Evolutionary conservation across 2,888 invertebrate genomes (phyloP).

Genomic region (Tenthredo notha): DNA sequence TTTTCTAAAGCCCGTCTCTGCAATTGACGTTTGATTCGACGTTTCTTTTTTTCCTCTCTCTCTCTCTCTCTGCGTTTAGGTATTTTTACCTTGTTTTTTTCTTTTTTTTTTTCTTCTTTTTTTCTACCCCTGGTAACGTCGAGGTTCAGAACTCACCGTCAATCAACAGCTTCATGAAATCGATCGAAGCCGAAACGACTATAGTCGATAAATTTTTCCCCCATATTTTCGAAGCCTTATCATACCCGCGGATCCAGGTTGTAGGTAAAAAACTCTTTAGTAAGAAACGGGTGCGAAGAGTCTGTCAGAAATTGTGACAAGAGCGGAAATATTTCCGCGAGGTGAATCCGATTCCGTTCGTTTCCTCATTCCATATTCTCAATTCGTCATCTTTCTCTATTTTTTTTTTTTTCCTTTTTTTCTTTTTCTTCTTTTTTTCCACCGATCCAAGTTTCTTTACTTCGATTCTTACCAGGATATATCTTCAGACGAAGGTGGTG

Average conservation of each 20-base stretch:
- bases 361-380: not conserved
- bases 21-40: slow-evolving; percentile 17
- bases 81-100: not conserved
- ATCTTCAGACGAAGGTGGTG: slow-evolving; percentile 30
- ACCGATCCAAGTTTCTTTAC: not conserved
- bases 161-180: slow-evolving; percentile 24
- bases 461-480: not conserved
- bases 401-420: not conserved
- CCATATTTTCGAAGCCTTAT: not conserved
- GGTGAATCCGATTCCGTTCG: slow-evolving; percentile 15
- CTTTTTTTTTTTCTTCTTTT: not conserved
- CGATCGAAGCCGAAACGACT: slow-evolving; percentile 22
- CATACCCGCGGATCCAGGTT: not conserved
- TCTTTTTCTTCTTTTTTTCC: not conserved
- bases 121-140: not conserved
- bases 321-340: slow-evolving; percentile 26
- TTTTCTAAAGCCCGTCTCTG: not conserved
- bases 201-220: not conserved
- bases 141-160: not conserved
- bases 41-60: not conserved
- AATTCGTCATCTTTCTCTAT: not conserved
- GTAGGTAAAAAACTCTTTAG: not conserved
- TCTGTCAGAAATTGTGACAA: slow-evolving; percentile 25
- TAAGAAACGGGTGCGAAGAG: not conserved
- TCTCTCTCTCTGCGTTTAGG: not conserved